These are phyloP conservation scores for Perithous albicinctus DNA, from an alignment of 2,888 invertebrate genomes.

Conservation along the genomic window DNA sequence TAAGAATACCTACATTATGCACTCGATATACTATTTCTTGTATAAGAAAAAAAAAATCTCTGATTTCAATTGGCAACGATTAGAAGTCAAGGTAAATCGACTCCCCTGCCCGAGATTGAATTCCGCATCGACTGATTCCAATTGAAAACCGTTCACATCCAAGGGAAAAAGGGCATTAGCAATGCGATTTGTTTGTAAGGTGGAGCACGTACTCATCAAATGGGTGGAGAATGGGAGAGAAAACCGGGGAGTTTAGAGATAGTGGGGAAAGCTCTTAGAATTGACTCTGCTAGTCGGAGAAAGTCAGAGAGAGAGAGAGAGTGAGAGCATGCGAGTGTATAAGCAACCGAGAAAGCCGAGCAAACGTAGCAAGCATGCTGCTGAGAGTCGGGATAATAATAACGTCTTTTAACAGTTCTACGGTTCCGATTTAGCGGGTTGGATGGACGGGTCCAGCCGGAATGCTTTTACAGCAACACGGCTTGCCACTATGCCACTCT, in stretches of 20 bases:
- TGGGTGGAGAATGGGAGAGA: conserved; percentile 19
- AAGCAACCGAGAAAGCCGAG: background rate
- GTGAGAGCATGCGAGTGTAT: background rate
- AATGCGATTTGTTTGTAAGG: conserved; percentile 26
- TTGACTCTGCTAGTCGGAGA: background rate
- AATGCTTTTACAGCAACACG: conserved; percentile 79
- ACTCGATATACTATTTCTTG: too few relatives aligned
- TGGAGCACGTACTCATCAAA: conserved; percentile 33
- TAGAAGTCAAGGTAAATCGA: background rate
- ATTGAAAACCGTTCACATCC: conserved; percentile 3
- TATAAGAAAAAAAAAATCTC: background rate
- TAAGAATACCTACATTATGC: too few relatives aligned
- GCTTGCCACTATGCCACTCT: conserved; percentile 77
- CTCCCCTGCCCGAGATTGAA: conserved; percentile 2
- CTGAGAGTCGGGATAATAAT: conserved; percentile 61
- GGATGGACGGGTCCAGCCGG: conserved; percentile 67
- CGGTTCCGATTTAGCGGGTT: conserved; percentile 71
- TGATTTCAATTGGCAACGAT: background rate
- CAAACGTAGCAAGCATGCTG: background rate
- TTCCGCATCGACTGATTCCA: conserved; percentile 4
- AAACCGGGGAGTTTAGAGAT: conserved; percentile 1
- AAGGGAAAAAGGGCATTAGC: conserved; percentile 15
- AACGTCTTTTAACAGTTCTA: conserved; percentile 68
- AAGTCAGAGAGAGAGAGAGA: background rate
- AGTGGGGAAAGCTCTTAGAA: conserved; percentile 34